phyloP scores from a whole-genome alignment of 92 coral and sea anemone genomes.

The Galaxea fascicularis region DNA sequence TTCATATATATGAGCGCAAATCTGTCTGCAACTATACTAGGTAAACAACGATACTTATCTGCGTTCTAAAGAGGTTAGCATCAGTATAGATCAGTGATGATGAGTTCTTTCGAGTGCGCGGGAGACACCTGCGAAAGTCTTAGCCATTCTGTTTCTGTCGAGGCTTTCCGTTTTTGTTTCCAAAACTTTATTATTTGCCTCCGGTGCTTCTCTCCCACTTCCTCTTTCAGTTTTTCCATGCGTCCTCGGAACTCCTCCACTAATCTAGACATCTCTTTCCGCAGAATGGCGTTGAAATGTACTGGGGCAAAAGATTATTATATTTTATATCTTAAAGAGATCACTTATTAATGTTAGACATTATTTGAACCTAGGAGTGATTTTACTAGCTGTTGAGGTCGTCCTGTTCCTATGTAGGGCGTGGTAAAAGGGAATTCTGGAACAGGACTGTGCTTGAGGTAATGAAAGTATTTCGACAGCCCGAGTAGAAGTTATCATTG shows the following conservation, averaged over 20 bases:
- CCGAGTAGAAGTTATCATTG: too few species aligned
- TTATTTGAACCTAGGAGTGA: too few species aligned
- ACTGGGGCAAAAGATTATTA: neutral
- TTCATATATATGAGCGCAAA: neutral
- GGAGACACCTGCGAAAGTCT: conserved; percentile 30
- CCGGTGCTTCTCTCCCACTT: conserved; percentile 44
- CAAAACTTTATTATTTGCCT: conserved; percentile 3
- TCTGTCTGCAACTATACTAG: neutral
- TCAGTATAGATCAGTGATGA: conserved; percentile 5
- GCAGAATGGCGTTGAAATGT: neutral
- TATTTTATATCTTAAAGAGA: too few species aligned
- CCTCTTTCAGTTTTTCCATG: neutral
- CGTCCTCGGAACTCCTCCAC: conserved; percentile 47
- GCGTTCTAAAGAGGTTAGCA: neutral
- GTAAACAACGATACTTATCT: neutral
- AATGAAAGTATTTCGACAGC: too few species aligned
- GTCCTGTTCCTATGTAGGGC: too few species aligned
- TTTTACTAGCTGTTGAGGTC: too few species aligned
- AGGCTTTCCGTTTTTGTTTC: conserved; percentile 19
- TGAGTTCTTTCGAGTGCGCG: conserved; percentile 2
- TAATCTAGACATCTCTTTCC: conserved; percentile 33
- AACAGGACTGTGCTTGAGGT: too few species aligned
- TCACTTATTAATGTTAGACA: too few species aligned
- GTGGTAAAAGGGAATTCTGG: too few species aligned
- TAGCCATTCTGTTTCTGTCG: conserved; percentile 10